phyloP scores from a whole-genome alignment of 1,140 invertebrate genomes.

The Caerostris darwini region DNA sequence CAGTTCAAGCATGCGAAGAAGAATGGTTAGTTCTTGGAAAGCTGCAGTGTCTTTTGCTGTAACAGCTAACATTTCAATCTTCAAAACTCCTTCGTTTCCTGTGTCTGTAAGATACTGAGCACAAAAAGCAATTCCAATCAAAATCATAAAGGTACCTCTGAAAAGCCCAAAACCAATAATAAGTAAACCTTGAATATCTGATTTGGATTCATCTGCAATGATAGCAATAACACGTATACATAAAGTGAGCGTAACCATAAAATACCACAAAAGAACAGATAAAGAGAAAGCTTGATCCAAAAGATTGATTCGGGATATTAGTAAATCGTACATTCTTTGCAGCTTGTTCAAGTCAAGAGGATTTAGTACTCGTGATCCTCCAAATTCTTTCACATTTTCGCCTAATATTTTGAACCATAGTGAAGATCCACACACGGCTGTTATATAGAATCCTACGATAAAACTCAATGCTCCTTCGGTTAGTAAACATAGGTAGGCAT shows the following conservation, averaged over 20 bases:
- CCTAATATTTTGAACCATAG: slow-evolving; percentile 46
- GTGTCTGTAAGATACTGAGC: slow-evolving; percentile 39
- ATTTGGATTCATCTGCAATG: neutral
- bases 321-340: slow-evolving; percentile 14
- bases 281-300: slow-evolving; percentile 35
- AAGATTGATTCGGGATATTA: neutral
- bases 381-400: neutral
- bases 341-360: neutral
- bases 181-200: slow-evolving; percentile 54
- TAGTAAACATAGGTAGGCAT: slow-evolving; percentile 31
- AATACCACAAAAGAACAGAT: slow-evolving; percentile 58
- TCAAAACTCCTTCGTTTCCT: neutral
- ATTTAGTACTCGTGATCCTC: neutral
- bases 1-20: slow-evolving; percentile 1
- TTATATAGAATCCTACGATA: neutral
- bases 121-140: slow-evolving; percentile 26
- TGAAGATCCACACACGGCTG: neutral
- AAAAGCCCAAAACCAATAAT: slow-evolving; percentile 52
- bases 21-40: slow-evolving; percentile 10
- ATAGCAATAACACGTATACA: slow-evolving; percentile 57
- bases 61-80: neutral
- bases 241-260: slow-evolving; percentile 48
- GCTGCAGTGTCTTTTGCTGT: neutral
- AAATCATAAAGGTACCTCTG: slow-evolving; percentile 43
- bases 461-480: slow-evolving; percentile 29